These are phyloP conservation scores for Drosophila nasuta DNA, from an alignment of 1,140 invertebrate genomes.

Conservation along the genomic window DNA sequence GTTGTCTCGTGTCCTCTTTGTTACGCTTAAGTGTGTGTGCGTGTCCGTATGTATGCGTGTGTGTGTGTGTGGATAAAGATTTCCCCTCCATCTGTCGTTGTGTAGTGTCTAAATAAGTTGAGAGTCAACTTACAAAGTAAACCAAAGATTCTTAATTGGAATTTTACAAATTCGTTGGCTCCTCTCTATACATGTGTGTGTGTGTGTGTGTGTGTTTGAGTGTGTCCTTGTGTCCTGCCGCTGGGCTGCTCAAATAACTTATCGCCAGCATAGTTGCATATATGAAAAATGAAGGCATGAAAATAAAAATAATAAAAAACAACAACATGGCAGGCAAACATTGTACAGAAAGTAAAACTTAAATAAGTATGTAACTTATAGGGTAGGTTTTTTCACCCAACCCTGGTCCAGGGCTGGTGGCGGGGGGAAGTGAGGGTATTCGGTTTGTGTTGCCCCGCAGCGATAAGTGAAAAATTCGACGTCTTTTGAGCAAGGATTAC, in stretches of 20 bases:
- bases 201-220: conserved; percentile 4
- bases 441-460: conserved; percentile 46
- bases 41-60: conserved; percentile 33
- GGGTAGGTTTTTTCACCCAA: conserved; percentile 23
- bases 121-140: conserved; percentile 83
- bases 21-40: conserved; percentile 74
- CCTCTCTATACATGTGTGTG: conserved; percentile 10
- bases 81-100: conserved; percentile 77
- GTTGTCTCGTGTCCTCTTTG: conserved; percentile 78
- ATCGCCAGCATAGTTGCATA: conserved; percentile 75
- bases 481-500: conserved; percentile 71
- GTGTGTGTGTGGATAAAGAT: conserved; percentile 63
- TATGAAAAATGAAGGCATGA: conserved; percentile 68
- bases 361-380: conserved; percentile 68
- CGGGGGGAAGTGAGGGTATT: conserved; percentile 10
- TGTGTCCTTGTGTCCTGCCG: conserved; percentile 42
- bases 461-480: conserved; percentile 78
- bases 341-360: conserved; percentile 73
- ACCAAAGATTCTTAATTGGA: conserved; percentile 83
- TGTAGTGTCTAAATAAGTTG: conserved; percentile 83
- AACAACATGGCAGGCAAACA: conserved; percentile 44
- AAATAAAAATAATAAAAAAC: conserved; percentile 34
- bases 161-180: conserved; percentile 81
- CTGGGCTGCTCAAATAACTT: conserved; percentile 72
- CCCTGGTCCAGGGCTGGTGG: neutral